phyloP scores from a whole-genome alignment of 2,113 vertebrate species.

The Puntigrus tetrazona region DNA sequence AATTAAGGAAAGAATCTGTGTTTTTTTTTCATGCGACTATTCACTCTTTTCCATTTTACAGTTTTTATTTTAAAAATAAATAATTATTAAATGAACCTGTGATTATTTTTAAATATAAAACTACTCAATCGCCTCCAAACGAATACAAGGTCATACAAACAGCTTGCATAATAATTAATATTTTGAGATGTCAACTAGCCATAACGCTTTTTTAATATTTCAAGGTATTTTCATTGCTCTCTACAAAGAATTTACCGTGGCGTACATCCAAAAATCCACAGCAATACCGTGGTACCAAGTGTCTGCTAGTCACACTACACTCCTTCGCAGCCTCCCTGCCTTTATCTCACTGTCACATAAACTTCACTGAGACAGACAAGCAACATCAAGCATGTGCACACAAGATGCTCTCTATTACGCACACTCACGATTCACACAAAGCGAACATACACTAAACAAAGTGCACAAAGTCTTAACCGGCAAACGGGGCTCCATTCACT shows the following conservation, averaged over 20 bases:
- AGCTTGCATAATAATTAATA: neutral
- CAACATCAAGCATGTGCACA: constrained; percentile 14
- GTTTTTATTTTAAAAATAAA: neutral
- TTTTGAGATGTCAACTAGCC: neutral
- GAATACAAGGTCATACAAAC: neutral
- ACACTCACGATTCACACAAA: constrained; percentile 67
- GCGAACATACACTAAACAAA: constrained; percentile 45
- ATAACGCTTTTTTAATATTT: neutral
- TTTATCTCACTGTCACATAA: neutral
- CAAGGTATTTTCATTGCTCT: neutral
- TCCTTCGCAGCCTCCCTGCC: neutral
- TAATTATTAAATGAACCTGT: no score
- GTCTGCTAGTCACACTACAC: neutral
- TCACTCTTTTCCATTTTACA: neutral
- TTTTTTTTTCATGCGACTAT: neutral
- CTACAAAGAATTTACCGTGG: neutral
- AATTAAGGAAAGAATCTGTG: neutral
- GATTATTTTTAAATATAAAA: neutral
- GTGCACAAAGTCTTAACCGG: constrained; percentile 20
- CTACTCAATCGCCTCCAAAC: neutral
- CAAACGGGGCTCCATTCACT: constrained; percentile 90
- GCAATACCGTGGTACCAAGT: neutral
- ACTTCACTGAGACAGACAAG: constrained; percentile 68
- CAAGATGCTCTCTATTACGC: neutral
- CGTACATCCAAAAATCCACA: neutral